Evolutionary conservation across 1,140 invertebrate genomes (phyloP).

Genomic region (Papilio helenus): DNA sequence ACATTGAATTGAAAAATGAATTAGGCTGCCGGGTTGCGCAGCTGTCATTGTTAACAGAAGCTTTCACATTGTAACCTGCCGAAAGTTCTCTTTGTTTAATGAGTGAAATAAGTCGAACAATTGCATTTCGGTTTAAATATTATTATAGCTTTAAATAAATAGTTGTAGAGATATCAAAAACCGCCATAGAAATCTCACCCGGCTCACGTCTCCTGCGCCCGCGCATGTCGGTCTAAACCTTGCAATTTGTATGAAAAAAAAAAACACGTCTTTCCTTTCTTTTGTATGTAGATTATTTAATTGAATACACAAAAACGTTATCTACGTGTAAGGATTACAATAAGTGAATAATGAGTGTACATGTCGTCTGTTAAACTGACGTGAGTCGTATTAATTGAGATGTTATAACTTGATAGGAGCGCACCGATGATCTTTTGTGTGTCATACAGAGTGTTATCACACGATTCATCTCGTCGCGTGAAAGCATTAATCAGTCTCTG

Average conservation of each 20-base stretch:
- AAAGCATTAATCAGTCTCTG: conserved; percentile 5
- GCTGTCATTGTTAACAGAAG: background rate
- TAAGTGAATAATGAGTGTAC: background rate
- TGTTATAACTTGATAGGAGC: background rate
- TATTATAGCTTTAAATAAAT: too few species aligned
- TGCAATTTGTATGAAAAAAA: background rate
- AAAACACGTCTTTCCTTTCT: background rate
- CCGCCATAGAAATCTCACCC: too few species aligned
- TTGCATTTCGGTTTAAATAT: background rate
- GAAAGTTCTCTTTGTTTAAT: too few species aligned
- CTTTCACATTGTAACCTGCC: background rate
- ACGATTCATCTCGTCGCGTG: background rate
- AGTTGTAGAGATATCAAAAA: too few species aligned
- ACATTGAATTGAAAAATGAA: background rate
- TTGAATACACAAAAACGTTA: background rate
- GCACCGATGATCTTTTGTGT: background rate
- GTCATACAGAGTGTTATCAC: conserved; percentile 2
- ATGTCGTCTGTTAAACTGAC: background rate
- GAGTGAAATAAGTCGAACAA: too few species aligned
- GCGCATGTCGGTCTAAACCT: background rate
- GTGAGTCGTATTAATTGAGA: background rate
- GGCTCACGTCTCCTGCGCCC: background rate
- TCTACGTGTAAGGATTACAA: background rate
- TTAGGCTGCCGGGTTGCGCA: background rate
- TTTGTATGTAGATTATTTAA: background rate